phyloP scores from a whole-genome alignment of 2,888 invertebrate genomes.

The Drosophila quinaria region DNA sequence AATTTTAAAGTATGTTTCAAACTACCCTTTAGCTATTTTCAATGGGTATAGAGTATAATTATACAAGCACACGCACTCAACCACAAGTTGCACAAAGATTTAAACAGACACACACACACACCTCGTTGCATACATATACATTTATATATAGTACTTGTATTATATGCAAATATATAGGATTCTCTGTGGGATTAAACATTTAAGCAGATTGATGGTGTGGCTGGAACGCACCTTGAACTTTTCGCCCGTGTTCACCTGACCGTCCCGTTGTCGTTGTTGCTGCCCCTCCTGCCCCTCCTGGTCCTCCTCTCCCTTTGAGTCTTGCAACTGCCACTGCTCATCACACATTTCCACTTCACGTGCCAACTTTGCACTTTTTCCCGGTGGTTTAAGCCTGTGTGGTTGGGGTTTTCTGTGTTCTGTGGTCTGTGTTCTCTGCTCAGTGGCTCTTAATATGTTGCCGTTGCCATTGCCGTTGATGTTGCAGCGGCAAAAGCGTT shows the following conservation, averaged over 20 bases:
- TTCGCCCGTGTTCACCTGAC: slow-evolving; percentile 22
- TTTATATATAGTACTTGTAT: slow-evolving; percentile 11
- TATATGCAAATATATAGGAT: slow-evolving; percentile 57
- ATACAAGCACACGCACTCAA: slow-evolving; percentile 39
- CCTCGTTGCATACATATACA: not conserved
- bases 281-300: not conserved
- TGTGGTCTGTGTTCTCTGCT: slow-evolving; percentile 17
- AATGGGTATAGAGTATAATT: slow-evolving; percentile 8
- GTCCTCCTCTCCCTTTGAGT: not conserved
- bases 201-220: slow-evolving; percentile 77
- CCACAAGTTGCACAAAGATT: slow-evolving; percentile 21
- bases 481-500: slow-evolving; percentile 24
- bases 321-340: slow-evolving; percentile 26
- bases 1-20: not conserved
- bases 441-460: slow-evolving; percentile 38
- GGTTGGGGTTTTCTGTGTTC: slow-evolving; percentile 23
- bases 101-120: slow-evolving; percentile 1
- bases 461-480: not conserved
- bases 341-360: slow-evolving; percentile 48
- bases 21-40: not conserved
- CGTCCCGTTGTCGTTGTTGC: slow-evolving; percentile 4
- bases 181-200: slow-evolving; percentile 77
- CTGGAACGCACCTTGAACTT: slow-evolving; percentile 71
- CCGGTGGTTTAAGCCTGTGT: slow-evolving; percentile 39
- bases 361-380: slow-evolving; percentile 47